Evolutionary conservation across 2,113 vertebrate genomes (phyloP).

Genomic region (Mesembrinibis cayennensis): DNA sequence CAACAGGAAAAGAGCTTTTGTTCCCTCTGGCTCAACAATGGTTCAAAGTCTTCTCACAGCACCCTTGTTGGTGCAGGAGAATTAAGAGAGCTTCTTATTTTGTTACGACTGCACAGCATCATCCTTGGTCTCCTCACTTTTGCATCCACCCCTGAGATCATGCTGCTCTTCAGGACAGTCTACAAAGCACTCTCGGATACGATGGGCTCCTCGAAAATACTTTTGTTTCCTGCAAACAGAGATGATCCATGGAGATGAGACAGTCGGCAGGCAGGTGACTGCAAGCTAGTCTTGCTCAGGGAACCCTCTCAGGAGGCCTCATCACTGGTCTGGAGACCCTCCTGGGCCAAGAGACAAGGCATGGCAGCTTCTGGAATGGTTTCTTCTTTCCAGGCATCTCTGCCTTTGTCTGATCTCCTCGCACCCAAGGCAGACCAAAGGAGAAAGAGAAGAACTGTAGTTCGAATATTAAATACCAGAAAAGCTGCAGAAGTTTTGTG

Average conservation of each 20-base stretch:
- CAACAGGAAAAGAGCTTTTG: neutral
- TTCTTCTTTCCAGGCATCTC: neutral
- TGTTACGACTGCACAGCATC: too few species aligned
- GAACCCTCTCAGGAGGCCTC: neutral
- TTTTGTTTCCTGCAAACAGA: neutral
- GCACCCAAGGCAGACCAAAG: neutral
- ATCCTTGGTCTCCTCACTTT: neutral
- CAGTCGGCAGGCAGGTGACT: neutral
- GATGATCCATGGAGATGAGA: too few species aligned
- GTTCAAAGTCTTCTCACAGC: neutral
- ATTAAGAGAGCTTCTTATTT: neutral
- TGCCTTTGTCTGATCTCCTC: neutral
- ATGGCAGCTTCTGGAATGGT: neutral
- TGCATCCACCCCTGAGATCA: neutral
- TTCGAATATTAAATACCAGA: neutral
- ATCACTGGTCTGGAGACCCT: neutral
- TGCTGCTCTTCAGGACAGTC: neutral
- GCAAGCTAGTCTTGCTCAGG: neutral
- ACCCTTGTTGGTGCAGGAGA: neutral
- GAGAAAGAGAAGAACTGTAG: neutral
- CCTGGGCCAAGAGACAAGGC: neutral
- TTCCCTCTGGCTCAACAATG: neutral
- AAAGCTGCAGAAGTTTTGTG: neutral
- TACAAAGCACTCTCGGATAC: neutral
- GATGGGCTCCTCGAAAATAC: neutral